Evolutionary conservation across 2,797 vertebrate species (phyloP).

Genomic region (Cynopterus sphinx): DNA sequence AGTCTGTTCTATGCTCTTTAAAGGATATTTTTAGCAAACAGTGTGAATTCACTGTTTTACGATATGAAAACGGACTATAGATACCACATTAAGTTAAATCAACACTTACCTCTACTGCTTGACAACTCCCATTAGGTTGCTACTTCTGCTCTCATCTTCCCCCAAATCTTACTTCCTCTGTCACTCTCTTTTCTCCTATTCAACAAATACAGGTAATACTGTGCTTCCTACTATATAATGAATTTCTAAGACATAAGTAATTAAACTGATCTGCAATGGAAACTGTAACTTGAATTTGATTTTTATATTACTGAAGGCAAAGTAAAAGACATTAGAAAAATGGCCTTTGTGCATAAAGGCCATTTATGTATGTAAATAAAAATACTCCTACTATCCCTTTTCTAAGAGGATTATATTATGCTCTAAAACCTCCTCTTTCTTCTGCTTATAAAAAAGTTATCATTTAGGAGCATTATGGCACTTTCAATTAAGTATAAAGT

Average conservation of each 20-base stretch:
- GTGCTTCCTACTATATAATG: neutral
- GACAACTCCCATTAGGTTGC: neutral
- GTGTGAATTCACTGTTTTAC: neutral
- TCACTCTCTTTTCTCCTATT: neutral
- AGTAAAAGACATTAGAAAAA: constrained; percentile 9
- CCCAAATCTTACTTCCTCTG: neutral
- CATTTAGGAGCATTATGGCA: neutral
- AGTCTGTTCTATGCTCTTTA: neutral
- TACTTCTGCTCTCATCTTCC: neutral
- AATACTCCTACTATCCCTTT: neutral
- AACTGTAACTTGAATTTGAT: neutral
- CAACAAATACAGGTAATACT: neutral
- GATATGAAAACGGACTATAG: neutral
- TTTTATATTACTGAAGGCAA: neutral
- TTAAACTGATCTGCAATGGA: neutral
- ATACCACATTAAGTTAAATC: neutral
- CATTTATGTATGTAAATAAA: too few relatives aligned
- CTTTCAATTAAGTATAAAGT: neutral
- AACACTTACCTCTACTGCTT: neutral
- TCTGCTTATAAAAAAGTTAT: neutral
- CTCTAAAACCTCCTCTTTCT: neutral
- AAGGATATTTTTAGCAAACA: neutral
- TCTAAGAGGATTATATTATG: neutral
- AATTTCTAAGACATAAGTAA: constrained; percentile 24
- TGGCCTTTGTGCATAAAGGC: neutral